Percentiles rank a stretch among this genome's conserved stretches.
Evolutionary conservation across 2,797 vertebrate genomes (phyloP).

Genomic region (Esox lucius): DNA sequence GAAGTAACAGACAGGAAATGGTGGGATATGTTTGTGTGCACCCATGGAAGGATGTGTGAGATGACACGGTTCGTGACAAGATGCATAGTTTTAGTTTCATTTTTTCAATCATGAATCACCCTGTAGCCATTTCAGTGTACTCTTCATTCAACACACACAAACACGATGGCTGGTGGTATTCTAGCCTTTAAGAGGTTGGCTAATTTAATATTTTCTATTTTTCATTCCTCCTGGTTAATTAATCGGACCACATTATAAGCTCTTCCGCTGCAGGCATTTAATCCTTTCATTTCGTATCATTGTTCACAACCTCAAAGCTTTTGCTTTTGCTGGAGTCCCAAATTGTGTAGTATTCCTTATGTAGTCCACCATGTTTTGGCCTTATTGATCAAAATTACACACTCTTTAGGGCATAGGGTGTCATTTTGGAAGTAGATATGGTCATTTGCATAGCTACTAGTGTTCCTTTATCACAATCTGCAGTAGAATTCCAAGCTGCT

Average conservation of each 20-base stretch:
- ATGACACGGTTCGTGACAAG: neutral
- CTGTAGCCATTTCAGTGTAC: neutral
- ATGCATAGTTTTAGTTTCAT: no score
- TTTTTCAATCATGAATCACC: neutral
- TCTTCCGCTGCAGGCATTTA: fast-evolving
- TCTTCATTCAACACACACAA: neutral
- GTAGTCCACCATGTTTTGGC: neutral
- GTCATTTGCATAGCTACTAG: constrained; percentile 11
- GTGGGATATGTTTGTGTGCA: neutral
- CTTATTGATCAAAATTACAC: neutral
- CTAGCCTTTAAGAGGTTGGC: neutral
- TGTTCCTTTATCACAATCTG: neutral
- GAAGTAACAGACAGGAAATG: neutral
- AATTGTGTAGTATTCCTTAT: neutral
- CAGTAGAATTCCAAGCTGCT: constrained; percentile 4
- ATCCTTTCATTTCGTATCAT: neutral
- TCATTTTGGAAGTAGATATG: neutral
- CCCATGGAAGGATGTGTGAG: neutral
- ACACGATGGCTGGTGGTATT: no score
- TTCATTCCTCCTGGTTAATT: neutral
- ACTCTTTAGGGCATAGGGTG: neutral
- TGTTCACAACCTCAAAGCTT: neutral
- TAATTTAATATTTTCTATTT: neutral
- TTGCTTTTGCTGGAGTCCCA: neutral
- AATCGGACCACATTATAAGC: neutral